Conservation (phyloP, 2,797 vertebrate species). For the Takifugu rubripes region DNA sequence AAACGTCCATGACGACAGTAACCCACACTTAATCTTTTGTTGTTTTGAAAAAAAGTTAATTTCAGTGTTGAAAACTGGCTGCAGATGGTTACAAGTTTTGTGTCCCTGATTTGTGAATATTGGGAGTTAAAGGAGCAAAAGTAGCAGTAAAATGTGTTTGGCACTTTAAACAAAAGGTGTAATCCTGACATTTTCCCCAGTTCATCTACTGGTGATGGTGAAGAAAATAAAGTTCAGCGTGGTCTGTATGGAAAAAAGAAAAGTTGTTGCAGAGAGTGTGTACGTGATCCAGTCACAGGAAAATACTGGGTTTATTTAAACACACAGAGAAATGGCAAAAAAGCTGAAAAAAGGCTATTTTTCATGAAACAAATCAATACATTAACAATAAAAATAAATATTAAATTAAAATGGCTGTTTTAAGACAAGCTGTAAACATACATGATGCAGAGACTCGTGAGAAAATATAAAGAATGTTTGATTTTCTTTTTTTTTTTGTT, state of each 20-base stretch:
- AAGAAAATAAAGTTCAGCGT: background rate
- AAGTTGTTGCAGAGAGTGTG: constrained; percentile 8
- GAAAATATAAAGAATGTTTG: constrained; percentile 46
- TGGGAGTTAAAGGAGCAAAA: no score
- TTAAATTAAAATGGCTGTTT: constrained; percentile 75
- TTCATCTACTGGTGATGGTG: no score
- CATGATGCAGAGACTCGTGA: constrained; percentile 37
- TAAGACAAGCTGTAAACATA: constrained; percentile 69
- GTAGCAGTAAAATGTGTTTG: no score
- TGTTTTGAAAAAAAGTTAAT: no score
- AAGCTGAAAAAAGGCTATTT: constrained; percentile 42
- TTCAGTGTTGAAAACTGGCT: no score
- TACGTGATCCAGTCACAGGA: constrained; percentile 22
- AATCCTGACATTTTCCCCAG: no score
- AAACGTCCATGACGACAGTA: background rate
- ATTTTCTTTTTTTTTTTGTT: constrained; percentile 29
- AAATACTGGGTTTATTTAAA: constrained; percentile 66
- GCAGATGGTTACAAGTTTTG: no score
- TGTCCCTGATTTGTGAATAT: no score
- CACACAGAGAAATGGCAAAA: constrained; percentile 5
- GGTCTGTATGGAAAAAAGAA: background rate
- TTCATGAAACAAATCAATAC: constrained; percentile 70
- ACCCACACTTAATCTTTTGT: no score
- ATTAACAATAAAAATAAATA: constrained; percentile 76
- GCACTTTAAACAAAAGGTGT: no score